Base-by-base conservation (phyloP, 2,797 vertebrate species). In the Serranus cabrilla region DNA sequence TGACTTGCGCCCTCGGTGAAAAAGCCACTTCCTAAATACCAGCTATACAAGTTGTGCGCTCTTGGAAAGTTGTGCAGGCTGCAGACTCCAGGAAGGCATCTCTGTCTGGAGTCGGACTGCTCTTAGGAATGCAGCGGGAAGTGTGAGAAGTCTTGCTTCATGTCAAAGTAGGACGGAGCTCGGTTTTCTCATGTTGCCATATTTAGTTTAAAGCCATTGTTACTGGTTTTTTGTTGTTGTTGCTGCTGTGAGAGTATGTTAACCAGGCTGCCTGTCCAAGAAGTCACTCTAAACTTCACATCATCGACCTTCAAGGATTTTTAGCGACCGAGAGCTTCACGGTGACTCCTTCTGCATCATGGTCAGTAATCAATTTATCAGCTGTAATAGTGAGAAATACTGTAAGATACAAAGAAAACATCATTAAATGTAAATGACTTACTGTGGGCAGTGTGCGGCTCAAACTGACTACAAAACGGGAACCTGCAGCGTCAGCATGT, bases 331-430 rank as follows among this genome's bases (percentile, higher is more conserved):
- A 76, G 76, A 78, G 49, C 73, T 69, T 47, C 76, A 39, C 73
- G 31, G 59, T 17, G 61, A 82, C 83, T 71, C 50, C 78, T 55
- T 73, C 86, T 20, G 60, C 76, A 82, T 61, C 82, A 95, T 96
- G 95, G 95, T 95, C 73, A 92, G 95, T 95, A 89, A 78, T 61
- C 25, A 7, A 71, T 80, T 67, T 34, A 34, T 34, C 34, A 34
- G 34, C 1, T 34, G 5, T 34, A 34, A 6, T 8, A 34, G 1
- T 34, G 34, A 27, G 27, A 27, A 45, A 42, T 14, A 0, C 7
- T 40, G 6, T 9, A 0, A n/a, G 46, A 1, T 14, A 5, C 1
- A 58, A 23, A 37, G 5, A 10, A 23, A 57, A 46, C 16, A 11
- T 7, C 2, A 23, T 4, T 52, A 20, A 34, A 75, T 12, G 51